phyloP scores from a whole-genome alignment of 2,888 invertebrate species.

The Caenorhabditis sinica region DNA sequence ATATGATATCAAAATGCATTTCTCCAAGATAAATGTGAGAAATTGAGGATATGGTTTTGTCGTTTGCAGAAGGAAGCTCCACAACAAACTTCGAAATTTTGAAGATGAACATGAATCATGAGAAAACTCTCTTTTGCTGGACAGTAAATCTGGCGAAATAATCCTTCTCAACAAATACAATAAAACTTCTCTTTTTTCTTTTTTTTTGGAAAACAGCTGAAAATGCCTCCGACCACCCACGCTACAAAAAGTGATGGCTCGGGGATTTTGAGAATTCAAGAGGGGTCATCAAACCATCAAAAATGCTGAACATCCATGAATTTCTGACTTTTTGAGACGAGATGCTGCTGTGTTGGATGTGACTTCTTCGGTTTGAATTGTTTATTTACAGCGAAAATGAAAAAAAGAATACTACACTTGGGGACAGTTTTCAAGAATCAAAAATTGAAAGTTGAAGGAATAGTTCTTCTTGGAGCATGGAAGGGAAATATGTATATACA shows the following conservation, averaged over 20 bases:
- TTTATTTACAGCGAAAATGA: slow-evolving; percentile 46
- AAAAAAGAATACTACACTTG: slow-evolving; percentile 3
- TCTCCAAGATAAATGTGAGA: background rate
- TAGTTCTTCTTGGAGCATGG: slow-evolving; percentile 22
- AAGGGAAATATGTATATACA: slow-evolving; percentile 6
- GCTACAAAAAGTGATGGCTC: background rate
- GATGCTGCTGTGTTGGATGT: background rate
- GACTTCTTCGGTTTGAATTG: slow-evolving; percentile 41
- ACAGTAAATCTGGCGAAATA: too few species aligned
- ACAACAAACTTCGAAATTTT: background rate
- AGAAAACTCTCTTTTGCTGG: too few species aligned
- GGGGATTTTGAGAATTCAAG: background rate
- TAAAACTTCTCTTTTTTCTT: too few species aligned
- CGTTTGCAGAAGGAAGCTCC: background rate
- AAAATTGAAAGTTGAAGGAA: background rate
- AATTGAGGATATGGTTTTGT: background rate
- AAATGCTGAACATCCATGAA: slow-evolving; percentile 37
- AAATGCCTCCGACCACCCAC: background rate
- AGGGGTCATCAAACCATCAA: slow-evolving; percentile 33
- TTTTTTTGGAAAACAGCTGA: background rate
- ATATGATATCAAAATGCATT: slow-evolving; percentile 12
- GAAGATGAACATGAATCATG: too few species aligned
- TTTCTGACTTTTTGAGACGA: slow-evolving; percentile 25
- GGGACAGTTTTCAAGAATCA: slow-evolving; percentile 12
- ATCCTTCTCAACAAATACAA: too few species aligned